A percentile compares a stretch with the other conserved stretches of the same genome.
Evolutionary conservation across 2,888 invertebrate species (phyloP).

Genomic region (Hyposoter dolosus): DNA sequence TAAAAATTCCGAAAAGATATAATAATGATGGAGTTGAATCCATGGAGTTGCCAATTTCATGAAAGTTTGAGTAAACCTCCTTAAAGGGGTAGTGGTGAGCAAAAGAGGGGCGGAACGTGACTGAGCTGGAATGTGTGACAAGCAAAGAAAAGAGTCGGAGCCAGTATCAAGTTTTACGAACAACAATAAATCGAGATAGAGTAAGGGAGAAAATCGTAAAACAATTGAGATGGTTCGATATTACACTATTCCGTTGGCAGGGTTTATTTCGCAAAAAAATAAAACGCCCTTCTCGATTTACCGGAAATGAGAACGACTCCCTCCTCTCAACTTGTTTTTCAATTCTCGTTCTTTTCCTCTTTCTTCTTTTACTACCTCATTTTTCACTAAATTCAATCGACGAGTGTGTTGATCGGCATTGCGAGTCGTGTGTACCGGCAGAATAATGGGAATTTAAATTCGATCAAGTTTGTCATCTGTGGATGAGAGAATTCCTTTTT

Average conservation of each 20-base stretch:
- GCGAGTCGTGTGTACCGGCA: slow-evolving; percentile 19
- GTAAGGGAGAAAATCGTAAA: slow-evolving; percentile 24
- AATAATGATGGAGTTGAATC: not conserved
- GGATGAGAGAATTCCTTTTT: slow-evolving; percentile 24
- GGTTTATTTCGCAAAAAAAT: slow-evolving; percentile 51
- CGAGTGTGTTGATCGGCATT: slow-evolving; percentile 49
- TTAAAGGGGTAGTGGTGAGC: not conserved
- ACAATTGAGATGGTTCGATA: slow-evolving; percentile 31
- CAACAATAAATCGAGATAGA: slow-evolving; percentile 13
- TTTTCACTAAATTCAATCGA: slow-evolving; percentile 52
- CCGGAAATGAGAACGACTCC: slow-evolving; percentile 60
- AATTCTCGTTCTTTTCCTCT: slow-evolving; percentile 30
- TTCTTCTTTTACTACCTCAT: slow-evolving; percentile 33
- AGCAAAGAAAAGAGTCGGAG: slow-evolving; percentile 24
- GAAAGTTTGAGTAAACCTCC: not conserved
- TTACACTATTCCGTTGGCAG: slow-evolving; percentile 40
- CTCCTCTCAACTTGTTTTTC: slow-evolving; percentile 35
- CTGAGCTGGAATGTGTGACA: slow-evolving; percentile 7
- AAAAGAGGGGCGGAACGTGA: not conserved
- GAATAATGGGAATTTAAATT: slow-evolving; percentile 61
- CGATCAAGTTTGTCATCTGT: slow-evolving; percentile 34
- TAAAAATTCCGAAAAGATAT: not conserved
- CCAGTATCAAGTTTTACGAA: slow-evolving; percentile 23
- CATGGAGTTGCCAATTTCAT: not conserved
- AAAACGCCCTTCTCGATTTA: slow-evolving; percentile 47